Evolutionary conservation across 1,140 invertebrate genomes (phyloP).

Genomic region (Rhizoglyphus robini): DNA sequence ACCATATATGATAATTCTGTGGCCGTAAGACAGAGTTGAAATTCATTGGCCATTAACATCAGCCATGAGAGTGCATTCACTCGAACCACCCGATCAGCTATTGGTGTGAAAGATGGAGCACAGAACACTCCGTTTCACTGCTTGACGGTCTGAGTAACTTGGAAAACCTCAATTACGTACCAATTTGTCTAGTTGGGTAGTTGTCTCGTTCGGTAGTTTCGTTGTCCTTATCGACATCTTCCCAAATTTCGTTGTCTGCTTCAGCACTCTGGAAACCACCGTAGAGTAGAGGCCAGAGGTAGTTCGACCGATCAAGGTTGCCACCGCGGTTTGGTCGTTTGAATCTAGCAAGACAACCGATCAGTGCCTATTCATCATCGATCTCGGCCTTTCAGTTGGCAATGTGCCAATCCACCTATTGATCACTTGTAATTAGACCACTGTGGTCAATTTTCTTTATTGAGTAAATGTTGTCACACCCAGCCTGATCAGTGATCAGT

Average conservation of each 20-base stretch:
- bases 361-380: slow-evolving; percentile 8
- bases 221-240: neutral
- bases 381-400: neutral
- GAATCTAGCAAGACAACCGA: neutral
- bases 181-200: neutral
- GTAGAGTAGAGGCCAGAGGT: neutral
- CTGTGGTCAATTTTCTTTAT: neutral
- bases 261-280: too few relatives aligned
- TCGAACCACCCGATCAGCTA: too few relatives aligned
- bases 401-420: slow-evolving; percentile 9
- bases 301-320: neutral
- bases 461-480: neutral
- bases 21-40: too few relatives aligned
- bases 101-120: too few relatives aligned
- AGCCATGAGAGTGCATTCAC: too few relatives aligned
- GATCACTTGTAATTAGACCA: neutral
- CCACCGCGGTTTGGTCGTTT: slow-evolving; percentile 10
- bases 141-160: too few relatives aligned
- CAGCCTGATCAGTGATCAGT: too few relatives aligned
- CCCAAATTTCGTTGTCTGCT: neutral
- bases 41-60: too few relatives aligned
- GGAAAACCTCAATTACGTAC: neutral
- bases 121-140: too few relatives aligned
- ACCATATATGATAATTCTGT: too few relatives aligned
- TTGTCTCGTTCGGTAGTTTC: neutral